Conservation (phyloP, 2,113 vertebrate species). For the Rhinichthys klamathensis region DNA sequence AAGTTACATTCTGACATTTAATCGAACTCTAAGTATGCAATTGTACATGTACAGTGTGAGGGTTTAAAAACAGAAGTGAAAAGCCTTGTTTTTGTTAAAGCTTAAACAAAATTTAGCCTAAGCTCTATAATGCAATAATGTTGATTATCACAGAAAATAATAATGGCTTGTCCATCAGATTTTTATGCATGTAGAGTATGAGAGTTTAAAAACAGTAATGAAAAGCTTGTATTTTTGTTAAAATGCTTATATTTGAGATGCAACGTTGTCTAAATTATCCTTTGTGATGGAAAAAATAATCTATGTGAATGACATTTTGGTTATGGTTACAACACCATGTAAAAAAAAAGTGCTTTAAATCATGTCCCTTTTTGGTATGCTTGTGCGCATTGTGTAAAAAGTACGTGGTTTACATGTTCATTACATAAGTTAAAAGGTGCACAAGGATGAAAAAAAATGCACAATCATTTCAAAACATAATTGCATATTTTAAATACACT, state of each 20-base stretch:
- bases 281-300: neutral
- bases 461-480: neutral
- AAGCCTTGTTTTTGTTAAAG: too few species aligned
- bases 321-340: neutral
- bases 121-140: too few species aligned
- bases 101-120: too few species aligned
- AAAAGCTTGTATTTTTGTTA: neutral
- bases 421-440: neutral
- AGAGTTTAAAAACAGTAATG: too few species aligned
- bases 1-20: neutral
- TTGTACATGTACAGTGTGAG: neutral
- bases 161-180: too few species aligned
- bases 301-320: neutral
- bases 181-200: too few species aligned
- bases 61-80: too few species aligned
- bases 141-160: too few species aligned
- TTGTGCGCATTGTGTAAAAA: neutral
- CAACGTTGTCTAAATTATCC: neutral
- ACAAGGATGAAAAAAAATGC: neutral
- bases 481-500: neutral
- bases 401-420: neutral
- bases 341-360: neutral
- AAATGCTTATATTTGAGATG: neutral
- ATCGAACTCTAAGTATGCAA: neutral
- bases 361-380: neutral